phyloP scores from a whole-genome alignment of 2,888 invertebrate species.

The Platerodrilus igneus region DNA sequence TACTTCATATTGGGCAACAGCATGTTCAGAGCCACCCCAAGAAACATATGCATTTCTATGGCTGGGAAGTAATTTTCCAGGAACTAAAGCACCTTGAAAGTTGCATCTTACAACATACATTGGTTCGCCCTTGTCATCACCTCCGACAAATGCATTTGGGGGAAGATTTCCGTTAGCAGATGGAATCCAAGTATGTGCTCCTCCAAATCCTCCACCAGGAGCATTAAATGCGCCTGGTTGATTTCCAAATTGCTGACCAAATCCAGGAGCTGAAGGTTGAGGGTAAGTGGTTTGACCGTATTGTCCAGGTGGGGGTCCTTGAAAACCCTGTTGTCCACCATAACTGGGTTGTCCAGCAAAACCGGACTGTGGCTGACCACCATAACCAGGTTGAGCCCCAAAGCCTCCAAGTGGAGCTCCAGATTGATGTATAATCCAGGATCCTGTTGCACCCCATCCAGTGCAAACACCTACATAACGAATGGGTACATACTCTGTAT shows the following conservation, averaged over 20 bases:
- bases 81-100: constrained; percentile 68
- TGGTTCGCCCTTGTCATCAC: constrained; percentile 55
- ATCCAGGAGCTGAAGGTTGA: neutral
- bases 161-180: constrained; percentile 65
- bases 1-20: constrained; percentile 65
- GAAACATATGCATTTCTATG: constrained; percentile 61
- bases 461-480: constrained; percentile 77
- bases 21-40: constrained; percentile 73
- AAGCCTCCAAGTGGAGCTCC: constrained; percentile 20
- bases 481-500: constrained; percentile 66
- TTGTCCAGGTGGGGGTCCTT: neutral
- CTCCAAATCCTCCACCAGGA: constrained; percentile 6
- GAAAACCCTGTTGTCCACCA: constrained; percentile 4
- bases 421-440: constrained; percentile 67
- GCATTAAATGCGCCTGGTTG: neutral
- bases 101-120: constrained; percentile 67
- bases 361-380: no score
- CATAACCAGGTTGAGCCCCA: constrained; percentile 5
- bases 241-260: constrained; percentile 3
- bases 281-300: no score
- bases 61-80: constrained; percentile 71
- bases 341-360: no score
- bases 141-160: constrained; percentile 66
- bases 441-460: constrained; percentile 79
- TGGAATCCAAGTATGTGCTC: constrained; percentile 57